These are phyloP conservation scores for Erebia palarica DNA, from an alignment of 2,888 invertebrate species.

Conservation along the genomic window DNA sequence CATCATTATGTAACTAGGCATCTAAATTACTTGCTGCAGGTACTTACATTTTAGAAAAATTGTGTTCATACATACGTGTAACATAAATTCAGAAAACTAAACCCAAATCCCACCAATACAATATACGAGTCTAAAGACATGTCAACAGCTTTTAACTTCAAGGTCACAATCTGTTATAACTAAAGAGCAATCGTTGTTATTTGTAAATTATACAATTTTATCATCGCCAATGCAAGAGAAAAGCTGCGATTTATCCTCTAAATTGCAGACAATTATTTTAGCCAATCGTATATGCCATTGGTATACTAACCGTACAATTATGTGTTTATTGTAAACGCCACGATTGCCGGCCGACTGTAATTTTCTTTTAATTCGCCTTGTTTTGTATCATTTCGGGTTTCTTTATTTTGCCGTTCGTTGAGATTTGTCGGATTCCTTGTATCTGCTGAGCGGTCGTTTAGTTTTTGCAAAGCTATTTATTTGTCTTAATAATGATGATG, in stretches of 20 bases:
- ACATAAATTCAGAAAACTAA: too few relatives aligned
- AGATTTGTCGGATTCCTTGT: constrained; percentile 60
- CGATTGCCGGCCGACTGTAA: constrained; percentile 79
- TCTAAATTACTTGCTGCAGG: too few relatives aligned
- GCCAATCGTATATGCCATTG: constrained; percentile 75
- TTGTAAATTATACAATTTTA: constrained; percentile 28
- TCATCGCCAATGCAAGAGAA: constrained; percentile 46
- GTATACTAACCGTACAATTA: constrained; percentile 80
- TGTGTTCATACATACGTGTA: too few relatives aligned
- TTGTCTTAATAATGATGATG: constrained; percentile 20
- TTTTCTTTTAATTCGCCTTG: constrained; percentile 80
- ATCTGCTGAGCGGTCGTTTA: constrained; percentile 26
- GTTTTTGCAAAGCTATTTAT: constrained; percentile 28
- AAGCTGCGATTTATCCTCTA: constrained; percentile 60
- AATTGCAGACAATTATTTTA: constrained; percentile 68
- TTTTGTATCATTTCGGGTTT: constrained; percentile 80
- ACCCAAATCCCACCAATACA: too few relatives aligned
- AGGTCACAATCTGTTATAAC: too few relatives aligned
- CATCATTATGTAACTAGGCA: too few relatives aligned
- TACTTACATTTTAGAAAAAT: too few relatives aligned
- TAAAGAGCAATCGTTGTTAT: background rate
- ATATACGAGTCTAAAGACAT: too few relatives aligned
- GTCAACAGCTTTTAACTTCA: too few relatives aligned
- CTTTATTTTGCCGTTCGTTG: constrained; percentile 67
- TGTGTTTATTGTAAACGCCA: constrained; percentile 83